Evolutionary conservation across 1,140 invertebrate species (phyloP).

Genomic region (Drosophila oshimai): DNA sequence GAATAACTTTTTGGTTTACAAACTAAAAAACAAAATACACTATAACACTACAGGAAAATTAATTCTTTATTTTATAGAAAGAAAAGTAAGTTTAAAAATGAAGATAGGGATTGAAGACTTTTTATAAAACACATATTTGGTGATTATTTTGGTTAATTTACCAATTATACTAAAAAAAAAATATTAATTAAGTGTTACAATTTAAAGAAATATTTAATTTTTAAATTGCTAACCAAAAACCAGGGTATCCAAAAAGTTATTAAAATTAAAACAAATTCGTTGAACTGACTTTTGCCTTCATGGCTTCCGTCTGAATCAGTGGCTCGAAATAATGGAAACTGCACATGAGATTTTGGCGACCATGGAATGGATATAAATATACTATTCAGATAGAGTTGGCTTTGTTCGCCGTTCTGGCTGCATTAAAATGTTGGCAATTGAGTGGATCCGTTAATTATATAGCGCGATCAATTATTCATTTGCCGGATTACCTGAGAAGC

Average conservation of each 20-base stretch:
- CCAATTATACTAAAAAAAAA: too few species aligned
- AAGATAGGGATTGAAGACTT: too few species aligned
- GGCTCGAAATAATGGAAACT: constrained; percentile 43
- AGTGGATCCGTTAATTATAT: constrained; percentile 78
- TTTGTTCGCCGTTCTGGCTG: constrained; percentile 29
- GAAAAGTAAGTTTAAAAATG: too few species aligned
- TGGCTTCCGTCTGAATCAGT: constrained; percentile 45
- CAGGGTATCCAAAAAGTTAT: background rate
- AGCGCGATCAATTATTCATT: constrained; percentile 77
- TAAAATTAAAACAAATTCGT: constrained; percentile 44
- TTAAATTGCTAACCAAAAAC: background rate
- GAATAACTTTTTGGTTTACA: constrained; percentile 1
- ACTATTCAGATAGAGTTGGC: background rate
- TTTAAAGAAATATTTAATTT: too few species aligned
- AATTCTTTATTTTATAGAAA: too few species aligned
- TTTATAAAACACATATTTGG: too few species aligned
- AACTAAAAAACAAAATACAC: too few species aligned
- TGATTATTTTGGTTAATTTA: too few species aligned
- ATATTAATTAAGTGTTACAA: too few species aligned
- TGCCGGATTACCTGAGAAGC: constrained; percentile 70
- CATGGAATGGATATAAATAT: constrained; percentile 32
- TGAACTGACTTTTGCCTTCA: constrained; percentile 36
- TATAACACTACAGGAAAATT: too few species aligned
- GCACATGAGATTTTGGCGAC: constrained; percentile 59
- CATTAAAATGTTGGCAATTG: constrained; percentile 66